Evolutionary conservation across 2,113 vertebrate species (phyloP), one percentile per base, ranked within the genome.

Genomic region (Rhagologus leucostigma): DNA sequence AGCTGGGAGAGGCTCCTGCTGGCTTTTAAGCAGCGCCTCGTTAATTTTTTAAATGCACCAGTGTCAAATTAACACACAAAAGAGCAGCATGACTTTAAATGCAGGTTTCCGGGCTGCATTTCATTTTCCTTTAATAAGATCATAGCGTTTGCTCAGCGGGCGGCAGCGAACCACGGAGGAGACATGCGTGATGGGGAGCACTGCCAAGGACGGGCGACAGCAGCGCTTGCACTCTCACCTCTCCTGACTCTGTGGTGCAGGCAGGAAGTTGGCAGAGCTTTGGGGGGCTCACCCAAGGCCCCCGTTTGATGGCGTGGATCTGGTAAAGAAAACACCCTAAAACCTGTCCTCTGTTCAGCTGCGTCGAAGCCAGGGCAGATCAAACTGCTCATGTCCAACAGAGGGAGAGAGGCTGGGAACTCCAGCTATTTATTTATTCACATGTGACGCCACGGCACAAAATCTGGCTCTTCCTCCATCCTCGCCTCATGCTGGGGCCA

Each of bases 31-130:
- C 95, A 97, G 90, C 1, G 13, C 88, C 93, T 96, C 13, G 65
- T 97, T 95, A 95, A 97, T 97, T 90, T 97, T 95, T 96, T 93
- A 97, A 95, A 87, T 6, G 88, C 90, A 88, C 90, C 53, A 44
- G 69, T 95, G 92, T 96, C 92, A 94, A 96, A 96, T 96, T 92
- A 96, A 90, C 92, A 93, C 96, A 94, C 95, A 93, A 95, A 94
- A 90, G 86, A 95, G 90, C 96, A 89, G 96, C 76, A 16, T 24
- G 92, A 81, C 88, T 94, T 92, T 96, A 95, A 94, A 94, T 88
- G 90, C 88, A 90, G 92, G 93, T 92, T 97, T 94, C 90, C 3
- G 22, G 91, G 90, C 90, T 32, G 88, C n/a, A 4, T 90, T 96
- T 90, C 92, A 35, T 94, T 95, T 94, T 75, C 85, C 60, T 96